Evolutionary conservation across 1,140 invertebrate species (phyloP).

Genomic region (Antheraea mylitta): DNA sequence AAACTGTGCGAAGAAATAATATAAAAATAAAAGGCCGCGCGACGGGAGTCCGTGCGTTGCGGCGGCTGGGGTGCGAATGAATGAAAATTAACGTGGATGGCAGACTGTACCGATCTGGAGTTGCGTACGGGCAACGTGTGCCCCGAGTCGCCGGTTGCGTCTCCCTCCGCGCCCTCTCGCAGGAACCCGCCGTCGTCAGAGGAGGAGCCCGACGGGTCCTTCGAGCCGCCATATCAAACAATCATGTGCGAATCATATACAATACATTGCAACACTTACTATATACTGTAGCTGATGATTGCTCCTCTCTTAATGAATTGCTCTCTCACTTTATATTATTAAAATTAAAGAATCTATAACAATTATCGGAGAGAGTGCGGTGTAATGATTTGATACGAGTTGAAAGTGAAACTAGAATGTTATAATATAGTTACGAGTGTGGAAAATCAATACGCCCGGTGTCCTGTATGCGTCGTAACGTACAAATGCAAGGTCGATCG

Average conservation of each 20-base stretch:
- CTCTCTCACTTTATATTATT: constrained; percentile 10
- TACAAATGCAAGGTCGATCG: constrained; percentile 52
- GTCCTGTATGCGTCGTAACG: constrained; percentile 47
- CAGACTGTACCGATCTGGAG: constrained; percentile 66
- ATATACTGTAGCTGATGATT: constrained; percentile 13
- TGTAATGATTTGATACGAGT: constrained; percentile 42
- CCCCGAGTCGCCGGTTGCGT: constrained; percentile 56
- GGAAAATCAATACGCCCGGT: constrained; percentile 63
- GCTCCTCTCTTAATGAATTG: no score
- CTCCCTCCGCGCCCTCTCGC: constrained; percentile 55
- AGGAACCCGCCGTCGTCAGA: constrained; percentile 72
- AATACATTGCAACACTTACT: constrained; percentile 33
- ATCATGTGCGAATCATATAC: constrained; percentile 44
- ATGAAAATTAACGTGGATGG: no score
- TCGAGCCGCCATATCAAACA: constrained; percentile 49
- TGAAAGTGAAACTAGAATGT: constrained; percentile 59
- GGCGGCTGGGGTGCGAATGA: constrained; percentile 22
- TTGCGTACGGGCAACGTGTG: constrained; percentile 75
- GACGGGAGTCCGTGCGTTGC: constrained; percentile 29
- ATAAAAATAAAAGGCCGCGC: constrained; percentile 21
- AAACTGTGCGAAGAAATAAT: constrained; percentile 31
- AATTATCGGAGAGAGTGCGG: constrained; percentile 19
- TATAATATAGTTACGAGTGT: constrained; percentile 31
- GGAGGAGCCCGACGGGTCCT: constrained; percentile 73
- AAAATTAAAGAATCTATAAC: constrained; percentile 1